Base-by-base conservation (phyloP, 2,113 vertebrate species). In the Crotophaga sulcirostris region DNA sequence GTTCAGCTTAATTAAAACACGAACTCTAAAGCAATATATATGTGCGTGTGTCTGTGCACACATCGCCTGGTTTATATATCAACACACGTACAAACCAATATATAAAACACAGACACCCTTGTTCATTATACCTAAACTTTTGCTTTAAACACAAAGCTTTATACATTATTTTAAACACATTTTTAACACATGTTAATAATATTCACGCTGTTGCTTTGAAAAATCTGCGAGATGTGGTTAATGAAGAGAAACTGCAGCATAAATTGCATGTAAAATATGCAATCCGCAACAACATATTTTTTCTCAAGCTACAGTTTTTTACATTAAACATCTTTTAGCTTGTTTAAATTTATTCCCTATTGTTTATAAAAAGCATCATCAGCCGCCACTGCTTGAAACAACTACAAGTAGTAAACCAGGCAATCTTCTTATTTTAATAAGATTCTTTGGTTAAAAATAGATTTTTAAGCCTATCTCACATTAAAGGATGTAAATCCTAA, bases 161-260 rank as follows among this genome's bases (percentile, higher is more conserved):
- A 93, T 94, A 89, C 95, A 93, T 97, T 98, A 94, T 97, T 98
- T 97, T 97, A 96, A 97, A 94, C 94, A 95, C 92, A 97, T 97
- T 97, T 97, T 96, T 97, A 98, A 91, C 97, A 97, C 96, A 98
- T 98, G 97, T 97, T 98, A 98, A 98, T 98, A 97, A 97, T 97
- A 98, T 98, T 97, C 96, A 97, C 91, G 93, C 89, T 73, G 87
- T 87, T 92, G 80, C 94, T 97, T 95, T 97, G 97, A 98, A 97
- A 98, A 98, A 97, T 97, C 96, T 97, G 91, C 4, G 79, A 97
- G 95, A 97, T 98, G 96, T 97, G 97, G 95, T 97, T 98, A 98
- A 98, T 98, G 97, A 98, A 98, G 97, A 98, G 97, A 98, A 98
- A 97, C 97, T 97, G 91, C 94, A 96, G 95, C 90, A 97, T 98